Evolutionary conservation across 2,888 invertebrate genomes (phyloP), one percentile per base, ranked within the genome.

Genomic region (Andrena haemorrhoa): DNA sequence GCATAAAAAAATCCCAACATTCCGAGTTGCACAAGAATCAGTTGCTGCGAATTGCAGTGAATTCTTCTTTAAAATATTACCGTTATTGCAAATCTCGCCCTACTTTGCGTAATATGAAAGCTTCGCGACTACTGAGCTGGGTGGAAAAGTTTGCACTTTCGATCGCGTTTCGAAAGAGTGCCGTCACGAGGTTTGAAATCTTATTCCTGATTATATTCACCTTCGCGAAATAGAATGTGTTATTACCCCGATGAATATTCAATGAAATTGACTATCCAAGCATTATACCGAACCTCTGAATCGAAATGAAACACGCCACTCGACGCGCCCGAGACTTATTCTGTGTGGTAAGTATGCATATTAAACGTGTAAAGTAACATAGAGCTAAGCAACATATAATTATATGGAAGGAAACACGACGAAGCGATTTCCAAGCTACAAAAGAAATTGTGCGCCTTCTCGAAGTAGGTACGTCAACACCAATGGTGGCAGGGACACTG

Each of bases 361-460:
- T 70, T 61, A 53, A 66, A n/a, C 12, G 10, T 16, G 26, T 60
- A 78, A 64, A 77, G 23, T 69, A 69, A 73, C 23, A 51, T n/a
- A 64, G 8, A 61, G 73, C 78, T 10, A 81, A 73, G 68, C 81
- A 78, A 65, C 64, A 61, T 31, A 78, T 26, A 69, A 56, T 26
- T 41, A 29, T 73, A 12, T 69, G n/a, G 49, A 79, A 69, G 35
- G 35, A n/a, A 81, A 65, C 20, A 53, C 20, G 60, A 68, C 65
- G 3, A 81, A 78, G 78, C 78, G 23, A 26, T 60, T 41, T 69
- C 26, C 0, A 64, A 78, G 69, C 73, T 58, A 69, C 29, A 47
- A 26, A 65, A 80, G n/a, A 16, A 31, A 26, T 51, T 41, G 41
- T 64, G 47, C 61, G 60, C 65, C 29, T 16, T 26, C 33, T 47